phyloP scores from a whole-genome alignment of 2,888 invertebrate species.

The Drosophila putrida region DNA sequence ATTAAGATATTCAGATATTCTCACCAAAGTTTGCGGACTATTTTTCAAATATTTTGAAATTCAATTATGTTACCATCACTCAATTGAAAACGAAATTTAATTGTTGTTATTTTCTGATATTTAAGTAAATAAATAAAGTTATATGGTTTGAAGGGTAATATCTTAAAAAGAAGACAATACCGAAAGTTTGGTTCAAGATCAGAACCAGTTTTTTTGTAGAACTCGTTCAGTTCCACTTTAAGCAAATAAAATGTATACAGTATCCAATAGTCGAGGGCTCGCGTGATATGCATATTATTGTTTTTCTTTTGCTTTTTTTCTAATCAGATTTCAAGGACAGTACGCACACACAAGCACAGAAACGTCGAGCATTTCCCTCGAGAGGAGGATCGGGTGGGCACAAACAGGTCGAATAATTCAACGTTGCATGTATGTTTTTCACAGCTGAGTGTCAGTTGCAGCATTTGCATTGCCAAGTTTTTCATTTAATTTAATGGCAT shows the following conservation, averaged over 20 bases:
- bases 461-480: conserved; percentile 54
- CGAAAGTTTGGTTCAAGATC: too few species aligned
- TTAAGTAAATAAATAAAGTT: too few species aligned
- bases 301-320: conserved; percentile 17
- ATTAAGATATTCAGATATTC: too few species aligned
- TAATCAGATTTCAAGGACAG: conserved; percentile 52
- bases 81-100: too few species aligned
- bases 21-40: too few species aligned
- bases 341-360: conserved; percentile 4
- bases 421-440: conserved; percentile 27
- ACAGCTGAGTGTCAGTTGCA: conserved; percentile 33
- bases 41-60: too few species aligned
- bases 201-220: too few species aligned
- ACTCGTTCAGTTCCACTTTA: background rate
- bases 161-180: too few species aligned
- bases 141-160: too few species aligned
- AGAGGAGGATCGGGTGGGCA: background rate
- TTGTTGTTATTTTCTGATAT: too few species aligned
- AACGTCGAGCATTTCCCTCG: background rate
- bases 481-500: conserved; percentile 14
- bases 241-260: conserved; percentile 19
- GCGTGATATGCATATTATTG: background rate
- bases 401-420: conserved; percentile 13
- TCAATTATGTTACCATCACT: too few species aligned
- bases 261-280: conserved; percentile 5